Evolutionary conservation across 2,113 vertebrate species (phyloP).

Genomic region (Tympanuchus pallidicinctus): DNA sequence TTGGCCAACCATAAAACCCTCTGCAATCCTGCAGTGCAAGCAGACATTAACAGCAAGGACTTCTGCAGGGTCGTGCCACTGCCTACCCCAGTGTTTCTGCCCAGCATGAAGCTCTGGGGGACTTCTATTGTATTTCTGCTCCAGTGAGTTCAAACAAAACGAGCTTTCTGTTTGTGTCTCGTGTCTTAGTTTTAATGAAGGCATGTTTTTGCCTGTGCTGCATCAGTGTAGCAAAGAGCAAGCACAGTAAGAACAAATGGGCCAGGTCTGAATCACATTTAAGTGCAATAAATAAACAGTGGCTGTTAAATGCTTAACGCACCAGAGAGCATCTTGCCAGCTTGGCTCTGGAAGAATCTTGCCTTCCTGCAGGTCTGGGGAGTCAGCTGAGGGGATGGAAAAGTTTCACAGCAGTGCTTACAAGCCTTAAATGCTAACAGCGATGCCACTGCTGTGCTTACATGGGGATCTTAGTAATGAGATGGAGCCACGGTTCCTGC

Average conservation of each 20-base stretch:
- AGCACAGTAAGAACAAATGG: not conserved
- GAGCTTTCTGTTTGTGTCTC: not conserved
- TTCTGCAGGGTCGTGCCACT: not conserved
- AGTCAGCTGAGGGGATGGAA: not conserved
- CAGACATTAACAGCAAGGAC: not conserved
- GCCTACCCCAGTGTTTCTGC: not conserved
- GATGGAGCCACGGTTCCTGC: not conserved
- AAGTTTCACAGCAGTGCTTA: not conserved
- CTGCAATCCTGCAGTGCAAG: not conserved
- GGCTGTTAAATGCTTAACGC: not conserved
- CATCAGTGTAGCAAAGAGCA: not conserved
- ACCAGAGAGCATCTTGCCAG: not conserved
- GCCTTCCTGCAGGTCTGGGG: not conserved
- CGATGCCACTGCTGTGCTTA: not conserved
- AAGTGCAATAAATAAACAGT: not conserved
- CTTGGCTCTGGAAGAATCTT: not conserved
- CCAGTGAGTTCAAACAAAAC: not conserved
- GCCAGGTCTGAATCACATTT: fast-evolving
- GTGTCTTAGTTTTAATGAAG: not conserved
- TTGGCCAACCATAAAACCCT: not conserved
- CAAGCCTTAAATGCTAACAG: not conserved
- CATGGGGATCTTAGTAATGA: not conserved
- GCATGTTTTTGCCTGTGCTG: not conserved
- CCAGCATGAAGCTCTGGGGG: not conserved
- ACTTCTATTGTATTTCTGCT: not conserved